Base-by-base conservation (phyloP, 2,797 vertebrate genomes). In the Urophycis tenuis region DNA sequence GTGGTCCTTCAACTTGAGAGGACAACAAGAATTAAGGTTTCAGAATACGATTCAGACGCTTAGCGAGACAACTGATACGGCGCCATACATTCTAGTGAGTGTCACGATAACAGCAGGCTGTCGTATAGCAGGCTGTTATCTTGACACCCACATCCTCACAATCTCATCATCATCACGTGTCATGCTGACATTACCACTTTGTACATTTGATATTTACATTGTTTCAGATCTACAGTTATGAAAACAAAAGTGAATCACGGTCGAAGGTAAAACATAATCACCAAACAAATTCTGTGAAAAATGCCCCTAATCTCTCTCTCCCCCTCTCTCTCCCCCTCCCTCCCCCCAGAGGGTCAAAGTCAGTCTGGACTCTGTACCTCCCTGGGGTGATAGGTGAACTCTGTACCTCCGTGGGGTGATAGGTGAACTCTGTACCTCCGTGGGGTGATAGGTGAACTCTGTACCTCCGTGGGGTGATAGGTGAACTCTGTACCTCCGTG, bases 381-480 rank as follows among this genome's bases (percentile, higher is more conserved):
- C 71, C 87, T 87, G n/a, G n/a, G n/a, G n/a, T n/a, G n/a, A n/a
- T n/a, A n/a, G n/a, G n/a, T n/a, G n/a, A n/a, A n/a, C n/a, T n/a
- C n/a, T n/a, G n/a, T n/a, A n/a, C n/a, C n/a, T n/a, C n/a, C n/a
- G n/a, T n/a, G n/a, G n/a, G n/a, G n/a, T n/a, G n/a, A n/a, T n/a
- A n/a, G n/a, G n/a, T n/a, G n/a, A n/a, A n/a, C n/a, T n/a, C n/a
- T n/a, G n/a, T n/a, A n/a, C n/a, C n/a, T n/a, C n/a, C n/a, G n/a
- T n/a, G n/a, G n/a, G n/a, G n/a, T n/a, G n/a, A n/a, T n/a, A n/a
- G n/a, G n/a, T n/a, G n/a, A n/a, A n/a, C n/a, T n/a, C n/a, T n/a
- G n/a, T n/a, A n/a, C n/a, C n/a, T n/a, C n/a, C n/a, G 14, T 97
- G 97, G 98, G 97, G 76, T 78, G 84, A 77, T 94, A 99, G 77